Conservation (phyloP, 2,113 vertebrate species). For the Edolisoma coerulescens region DNA sequence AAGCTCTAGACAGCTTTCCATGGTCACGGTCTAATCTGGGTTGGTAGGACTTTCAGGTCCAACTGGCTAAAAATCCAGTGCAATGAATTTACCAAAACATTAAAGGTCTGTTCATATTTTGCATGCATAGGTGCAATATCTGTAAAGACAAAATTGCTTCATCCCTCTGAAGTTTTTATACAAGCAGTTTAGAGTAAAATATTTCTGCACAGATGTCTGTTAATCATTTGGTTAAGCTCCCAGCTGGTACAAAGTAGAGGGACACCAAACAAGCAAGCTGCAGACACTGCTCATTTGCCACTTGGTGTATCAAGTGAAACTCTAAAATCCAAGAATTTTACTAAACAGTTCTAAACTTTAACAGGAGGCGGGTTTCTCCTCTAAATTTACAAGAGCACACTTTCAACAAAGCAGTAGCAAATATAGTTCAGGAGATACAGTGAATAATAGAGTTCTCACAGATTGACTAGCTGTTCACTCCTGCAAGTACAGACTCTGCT, state of each 20-base stretch:
- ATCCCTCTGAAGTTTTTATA: background rate
- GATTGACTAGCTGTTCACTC: background rate
- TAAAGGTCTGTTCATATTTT: background rate
- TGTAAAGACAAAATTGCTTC: background rate
- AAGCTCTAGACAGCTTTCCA: background rate
- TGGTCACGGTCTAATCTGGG: accelerated
- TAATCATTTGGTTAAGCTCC: background rate
- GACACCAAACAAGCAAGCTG: background rate
- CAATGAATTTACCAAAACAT: background rate
- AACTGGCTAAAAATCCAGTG: background rate
- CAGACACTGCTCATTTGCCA: background rate
- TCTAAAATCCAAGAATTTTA: background rate
- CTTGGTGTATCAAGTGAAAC: background rate
- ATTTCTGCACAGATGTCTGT: background rate
- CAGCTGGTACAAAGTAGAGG: background rate
- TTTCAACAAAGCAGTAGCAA: background rate
- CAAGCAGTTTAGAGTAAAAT: background rate
- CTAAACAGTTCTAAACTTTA: background rate
- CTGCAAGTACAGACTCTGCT: background rate
- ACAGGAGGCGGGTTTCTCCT: accelerated
- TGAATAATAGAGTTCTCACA: background rate
- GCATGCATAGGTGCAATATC: background rate
- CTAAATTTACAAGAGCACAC: background rate
- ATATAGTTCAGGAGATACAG: background rate
- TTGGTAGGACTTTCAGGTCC: background rate